Percentiles rank a stretch among this genome's conserved stretches.
phyloP scores from a whole-genome alignment of 2,797 vertebrate genomes.

The Notoglanidium macrostoma region DNA sequence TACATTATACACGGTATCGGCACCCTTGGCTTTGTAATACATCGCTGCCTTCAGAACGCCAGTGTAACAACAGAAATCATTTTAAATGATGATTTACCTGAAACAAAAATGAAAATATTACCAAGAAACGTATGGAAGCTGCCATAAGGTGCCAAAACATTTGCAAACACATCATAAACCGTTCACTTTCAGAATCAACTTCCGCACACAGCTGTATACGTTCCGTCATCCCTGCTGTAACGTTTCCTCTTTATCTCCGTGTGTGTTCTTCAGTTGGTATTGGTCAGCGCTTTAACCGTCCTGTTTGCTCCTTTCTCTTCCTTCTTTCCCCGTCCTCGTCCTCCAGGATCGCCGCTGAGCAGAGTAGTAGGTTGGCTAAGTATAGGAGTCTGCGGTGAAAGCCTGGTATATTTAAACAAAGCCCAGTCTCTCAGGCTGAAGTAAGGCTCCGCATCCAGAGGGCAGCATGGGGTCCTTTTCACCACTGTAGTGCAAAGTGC shows the following conservation, averaged over 20 bases:
- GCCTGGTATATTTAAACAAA: constrained; percentile 79
- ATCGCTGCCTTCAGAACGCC: background rate
- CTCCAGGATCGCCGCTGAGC: constrained; percentile 98
- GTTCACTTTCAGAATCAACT: background rate
- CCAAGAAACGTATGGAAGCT: background rate
- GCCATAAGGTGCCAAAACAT: background rate
- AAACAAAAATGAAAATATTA: background rate
- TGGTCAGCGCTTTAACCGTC: background rate
- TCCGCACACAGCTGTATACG: background rate
- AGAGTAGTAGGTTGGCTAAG: constrained; percentile 99
- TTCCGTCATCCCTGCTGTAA: background rate
- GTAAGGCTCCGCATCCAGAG: constrained; percentile 82
- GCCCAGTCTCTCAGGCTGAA: constrained; percentile 79
- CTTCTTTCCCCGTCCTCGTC: constrained; percentile 77
- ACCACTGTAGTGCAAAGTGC: constrained; percentile 67
- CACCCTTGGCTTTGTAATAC: background rate
- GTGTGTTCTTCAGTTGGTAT: background rate
- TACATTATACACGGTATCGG: background rate
- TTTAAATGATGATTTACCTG: background rate
- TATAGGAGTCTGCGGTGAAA: constrained; percentile 99
- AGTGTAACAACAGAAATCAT: background rate
- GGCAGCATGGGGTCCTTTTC: constrained; percentile 47
- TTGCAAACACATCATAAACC: background rate
- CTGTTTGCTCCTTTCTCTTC: constrained; percentile 44
- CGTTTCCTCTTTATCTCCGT: background rate